Conservation (phyloP, 2,797 vertebrate genomes). For the Chanos chanos region DNA sequence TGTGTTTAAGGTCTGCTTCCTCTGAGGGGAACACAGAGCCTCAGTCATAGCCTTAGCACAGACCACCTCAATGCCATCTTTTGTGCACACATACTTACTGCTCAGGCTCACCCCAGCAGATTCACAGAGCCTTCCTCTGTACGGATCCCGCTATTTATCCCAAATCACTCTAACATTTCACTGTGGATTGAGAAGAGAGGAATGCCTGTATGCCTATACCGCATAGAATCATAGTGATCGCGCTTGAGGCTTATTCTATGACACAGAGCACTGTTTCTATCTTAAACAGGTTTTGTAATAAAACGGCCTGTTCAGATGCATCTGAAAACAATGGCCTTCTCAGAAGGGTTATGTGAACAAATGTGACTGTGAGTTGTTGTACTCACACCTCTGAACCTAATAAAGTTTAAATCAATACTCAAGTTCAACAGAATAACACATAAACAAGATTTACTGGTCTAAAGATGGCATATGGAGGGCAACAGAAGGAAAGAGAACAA, state of each 20-base stretch:
- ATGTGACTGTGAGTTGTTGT: too few species aligned
- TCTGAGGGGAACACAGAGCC: background rate
- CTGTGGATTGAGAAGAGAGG: background rate
- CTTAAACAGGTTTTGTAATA: too few species aligned
- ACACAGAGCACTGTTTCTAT: too few species aligned
- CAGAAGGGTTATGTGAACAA: too few species aligned
- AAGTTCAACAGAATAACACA: too few species aligned
- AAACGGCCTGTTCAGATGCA: too few species aligned
- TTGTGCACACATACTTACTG: background rate
- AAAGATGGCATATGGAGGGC: too few species aligned
- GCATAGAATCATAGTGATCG: background rate
- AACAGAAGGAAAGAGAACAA: too few species aligned
- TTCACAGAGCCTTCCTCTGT: background rate
- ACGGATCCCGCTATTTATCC: background rate
- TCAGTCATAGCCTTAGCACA: background rate
- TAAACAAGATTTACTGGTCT: too few species aligned
- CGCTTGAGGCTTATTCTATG: background rate
- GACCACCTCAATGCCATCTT: conserved; percentile 1
- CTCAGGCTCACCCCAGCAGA: background rate
- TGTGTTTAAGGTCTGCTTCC: conserved; percentile 1
- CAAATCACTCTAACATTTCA: background rate
- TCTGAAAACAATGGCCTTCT: too few species aligned
- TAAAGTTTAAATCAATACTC: too few species aligned
- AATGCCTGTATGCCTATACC: background rate
- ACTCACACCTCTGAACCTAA: too few species aligned